Base-by-base conservation (phyloP, 1,140 invertebrate genomes). In the Cydia strobilella region DNA sequence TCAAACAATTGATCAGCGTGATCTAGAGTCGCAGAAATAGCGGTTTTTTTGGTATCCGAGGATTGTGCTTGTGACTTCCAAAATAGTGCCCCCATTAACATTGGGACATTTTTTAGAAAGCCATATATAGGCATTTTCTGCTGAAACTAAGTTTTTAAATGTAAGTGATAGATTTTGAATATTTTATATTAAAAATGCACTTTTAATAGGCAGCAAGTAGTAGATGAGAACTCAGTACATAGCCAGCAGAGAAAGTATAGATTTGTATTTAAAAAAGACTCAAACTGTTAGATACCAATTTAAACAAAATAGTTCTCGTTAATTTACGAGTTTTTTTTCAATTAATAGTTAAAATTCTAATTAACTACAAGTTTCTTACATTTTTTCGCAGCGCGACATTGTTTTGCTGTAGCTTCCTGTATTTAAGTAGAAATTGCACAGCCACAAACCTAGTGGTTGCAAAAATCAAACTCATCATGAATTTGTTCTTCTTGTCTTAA, bases 1-100 rank as follows among this genome's bases (percentile, higher is more conserved):
- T 93, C 93, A 87, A 91, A 94, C 65, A 93, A 82, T 45, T 85
- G 81, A 80, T 94, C 93, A 27, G 92, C 87, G 76, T 85, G 84
- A 75, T 91, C 86, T 27, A 93, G 54, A 42, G 79, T 75, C 31
- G 72, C 62, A 69, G 7, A 6, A 10, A 73, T 35, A 42, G 73
- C 9, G 72, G 10, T 6, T 66, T 79, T 75, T 77, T 69, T 75
- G 76, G 79, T 73, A 77, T 80, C 27, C 42, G 71, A 5, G 6
- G 10, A 20, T 74, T 81, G 74, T 77, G 62, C 79, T 80, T 84
- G 77, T 13, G 20, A 72, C 20, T 31, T 72, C 65, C 65, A 69
- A 20, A 69, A 35, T 39, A 69, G 31, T 39, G 35, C 65, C 15
- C 65, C 65, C 12, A 69, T 18, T 35, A 69, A 7, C 31, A 69